Conservation (phyloP, 2,888 invertebrate species). For the Sesia apiformis region DNA sequence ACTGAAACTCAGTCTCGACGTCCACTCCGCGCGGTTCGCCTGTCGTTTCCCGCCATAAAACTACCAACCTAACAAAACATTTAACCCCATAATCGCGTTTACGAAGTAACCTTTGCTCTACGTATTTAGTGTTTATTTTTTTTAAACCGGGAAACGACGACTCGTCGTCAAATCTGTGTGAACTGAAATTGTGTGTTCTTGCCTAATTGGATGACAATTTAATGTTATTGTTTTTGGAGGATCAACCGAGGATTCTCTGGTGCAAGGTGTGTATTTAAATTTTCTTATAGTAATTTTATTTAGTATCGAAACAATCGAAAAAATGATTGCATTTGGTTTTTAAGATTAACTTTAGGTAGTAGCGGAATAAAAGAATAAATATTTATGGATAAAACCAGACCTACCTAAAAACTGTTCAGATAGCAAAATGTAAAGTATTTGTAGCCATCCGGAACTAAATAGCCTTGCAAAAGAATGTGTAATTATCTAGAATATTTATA, state of each 20-base stretch:
- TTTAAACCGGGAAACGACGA: slow-evolving; percentile 41
- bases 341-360: too few relatives aligned
- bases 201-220: slow-evolving; percentile 31
- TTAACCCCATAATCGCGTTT: neutral
- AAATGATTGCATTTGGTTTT: too few relatives aligned
- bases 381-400: too few relatives aligned
- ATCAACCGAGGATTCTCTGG: slow-evolving; percentile 45
- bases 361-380: too few relatives aligned
- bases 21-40: slow-evolving; percentile 75
- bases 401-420: too few relatives aligned
- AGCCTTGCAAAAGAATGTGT: too few relatives aligned
- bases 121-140: slow-evolving; percentile 11
- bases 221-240: slow-evolving; percentile 31
- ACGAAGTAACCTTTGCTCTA: neutral
- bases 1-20: slow-evolving; percentile 70
- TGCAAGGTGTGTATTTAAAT: slow-evolving; percentile 23
- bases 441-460: too few relatives aligned
- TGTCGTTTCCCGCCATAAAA: slow-evolving; percentile 42
- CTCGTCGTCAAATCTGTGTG: slow-evolving; percentile 36
- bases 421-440: too few relatives aligned
- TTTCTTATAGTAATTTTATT: slow-evolving; percentile 6
- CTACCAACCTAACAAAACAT: neutral
- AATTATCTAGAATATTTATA: too few relatives aligned
- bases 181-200: slow-evolving; percentile 45
- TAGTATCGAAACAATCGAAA: neutral